Evolutionary conservation across 2,113 vertebrate species (phyloP), one percentile per base, ranked within the genome.

Genomic region (Neolamprologus toae): DNA sequence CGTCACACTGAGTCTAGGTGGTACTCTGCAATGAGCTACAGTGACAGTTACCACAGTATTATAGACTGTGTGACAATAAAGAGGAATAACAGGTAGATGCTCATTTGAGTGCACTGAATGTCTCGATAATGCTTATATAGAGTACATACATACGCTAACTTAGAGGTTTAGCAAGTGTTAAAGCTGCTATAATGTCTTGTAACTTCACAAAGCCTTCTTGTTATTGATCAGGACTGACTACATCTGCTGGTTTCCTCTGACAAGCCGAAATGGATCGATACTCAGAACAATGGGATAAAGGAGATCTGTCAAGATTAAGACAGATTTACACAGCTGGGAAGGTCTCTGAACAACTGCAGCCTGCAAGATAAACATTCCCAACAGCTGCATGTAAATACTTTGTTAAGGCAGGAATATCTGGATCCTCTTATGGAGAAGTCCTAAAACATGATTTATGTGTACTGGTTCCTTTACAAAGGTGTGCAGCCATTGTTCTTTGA

Each of bases 361-460:
- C 19, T 68, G 33, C 33, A 68, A 21, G 33, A 13, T 68, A 37
- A 68, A 37, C 63, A 68, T n/a, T 13, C n/a, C 33, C 33, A 68
- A 68, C 63, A 37, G 2, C 5, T 37, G 35, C 19, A 40, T 23
- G 35, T 14, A 21, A 68, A 40, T 68, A 40, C 33, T 68, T 68
- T 63, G 59, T 33, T 23, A 40, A 40, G 12, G 35, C 35, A 6
- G 21, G 1, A 28, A 10, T 5, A 26, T 47, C 68, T 47, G 21
- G 21, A 73, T 10, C 40, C 13, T 3, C 40, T 45, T 2, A 68
- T 23, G 63, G 14, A 76, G 42, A 76, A 7, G 71, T 47, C 9
- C 40, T 47, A 21, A 17, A 76, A 45, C 68, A 45, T 1, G 66
- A 71, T 0, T 0, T 1, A 37, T 37, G 63, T 21, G 0, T 13